Conservation (phyloP, 2,888 invertebrate species). For the Lasius fuliginosus region DNA sequence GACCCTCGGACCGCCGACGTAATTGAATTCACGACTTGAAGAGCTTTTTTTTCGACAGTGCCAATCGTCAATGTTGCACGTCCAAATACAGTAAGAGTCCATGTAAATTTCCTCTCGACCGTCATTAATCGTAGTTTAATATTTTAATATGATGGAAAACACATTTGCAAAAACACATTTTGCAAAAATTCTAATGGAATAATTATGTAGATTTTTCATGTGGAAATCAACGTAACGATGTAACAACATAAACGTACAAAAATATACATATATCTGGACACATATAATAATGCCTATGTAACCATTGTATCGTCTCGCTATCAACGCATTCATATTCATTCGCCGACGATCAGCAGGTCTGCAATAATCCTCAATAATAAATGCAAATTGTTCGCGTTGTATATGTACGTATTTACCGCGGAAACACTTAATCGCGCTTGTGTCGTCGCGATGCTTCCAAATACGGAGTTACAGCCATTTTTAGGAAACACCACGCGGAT, state of each 20-base stretch:
- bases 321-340: slow-evolving; percentile 27
- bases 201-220: neutral
- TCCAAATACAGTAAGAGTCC: neutral
- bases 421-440: slow-evolving; percentile 20
- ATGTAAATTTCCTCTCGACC: neutral
- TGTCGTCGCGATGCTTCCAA: slow-evolving; percentile 22
- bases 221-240: neutral
- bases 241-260: neutral
- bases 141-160: neutral
- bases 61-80: slow-evolving; percentile 50
- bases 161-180: too few species aligned
- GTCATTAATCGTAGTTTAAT: neutral
- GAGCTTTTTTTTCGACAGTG: slow-evolving; percentile 54
- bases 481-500: slow-evolving; percentile 13
- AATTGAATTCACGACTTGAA: slow-evolving; percentile 82
- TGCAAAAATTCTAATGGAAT: neutral
- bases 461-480: slow-evolving; percentile 12
- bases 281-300: neutral
- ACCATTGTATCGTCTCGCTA: neutral
- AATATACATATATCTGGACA: neutral
- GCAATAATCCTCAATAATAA: slow-evolving; percentile 5
- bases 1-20: slow-evolving; percentile 69
- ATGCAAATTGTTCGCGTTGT: slow-evolving; percentile 4
- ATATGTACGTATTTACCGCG: neutral
- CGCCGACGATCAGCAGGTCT: slow-evolving; percentile 16